phyloP scores from a whole-genome alignment of 2,113 vertebrate genomes.

The Notechis scutatus region DNA sequence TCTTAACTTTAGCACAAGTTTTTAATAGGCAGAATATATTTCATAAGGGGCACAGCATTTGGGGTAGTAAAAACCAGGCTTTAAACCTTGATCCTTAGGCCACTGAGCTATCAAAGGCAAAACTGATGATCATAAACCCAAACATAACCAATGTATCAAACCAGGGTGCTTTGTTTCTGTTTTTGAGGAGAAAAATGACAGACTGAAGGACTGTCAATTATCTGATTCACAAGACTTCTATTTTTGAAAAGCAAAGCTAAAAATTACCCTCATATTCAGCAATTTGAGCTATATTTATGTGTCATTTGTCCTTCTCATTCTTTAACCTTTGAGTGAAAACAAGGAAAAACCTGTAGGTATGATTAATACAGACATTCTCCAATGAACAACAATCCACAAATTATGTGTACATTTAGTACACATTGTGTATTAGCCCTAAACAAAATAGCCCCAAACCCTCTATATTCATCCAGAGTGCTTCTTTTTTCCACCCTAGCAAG shows the following conservation, averaged over 20 bases:
- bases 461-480: too few relatives aligned
- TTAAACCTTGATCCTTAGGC: constrained; percentile 62
- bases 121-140: constrained; percentile 56
- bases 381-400: constrained; percentile 4
- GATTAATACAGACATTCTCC: constrained; percentile 25
- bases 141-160: constrained; percentile 60
- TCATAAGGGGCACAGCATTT: neutral
- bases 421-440: neutral
- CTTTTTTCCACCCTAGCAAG: neutral
- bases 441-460: neutral
- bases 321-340: constrained; percentile 56
- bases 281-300: constrained; percentile 67
- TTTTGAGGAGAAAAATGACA: constrained; percentile 26
- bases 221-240: constrained; percentile 61
- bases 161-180: constrained; percentile 2
- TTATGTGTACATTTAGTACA: neutral
- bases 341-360: neutral
- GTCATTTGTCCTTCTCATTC: constrained; percentile 55
- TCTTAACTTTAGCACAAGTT: constrained; percentile 9
- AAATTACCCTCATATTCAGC: constrained; percentile 64
- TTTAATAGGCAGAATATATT: neutral
- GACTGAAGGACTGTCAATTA: constrained; percentile 70
- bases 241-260: constrained; percentile 71
- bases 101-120: constrained; percentile 46
- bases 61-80: neutral